A percentile compares a stretch with the other conserved stretches of the same genome.
Evolutionary conservation across 1,140 invertebrate genomes (phyloP).

Genomic region (Odontomachus brunneus): DNA sequence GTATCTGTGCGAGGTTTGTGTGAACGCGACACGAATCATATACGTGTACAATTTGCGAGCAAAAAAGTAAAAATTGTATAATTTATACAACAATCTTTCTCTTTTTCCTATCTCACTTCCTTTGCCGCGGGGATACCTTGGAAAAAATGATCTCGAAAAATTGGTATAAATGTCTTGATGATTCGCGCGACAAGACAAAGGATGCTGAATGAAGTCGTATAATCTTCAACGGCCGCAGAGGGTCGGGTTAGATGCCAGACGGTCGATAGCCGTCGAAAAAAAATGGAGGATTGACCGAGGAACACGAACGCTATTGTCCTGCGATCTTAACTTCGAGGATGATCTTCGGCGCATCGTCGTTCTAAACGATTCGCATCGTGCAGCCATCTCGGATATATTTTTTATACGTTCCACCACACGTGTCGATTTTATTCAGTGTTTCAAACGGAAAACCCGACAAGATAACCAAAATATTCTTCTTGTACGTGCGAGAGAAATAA

Average conservation of each 20-base stretch:
- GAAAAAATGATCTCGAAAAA: conserved; percentile 1
- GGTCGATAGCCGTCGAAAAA: conserved; percentile 62
- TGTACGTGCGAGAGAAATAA: no score
- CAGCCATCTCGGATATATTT: background rate
- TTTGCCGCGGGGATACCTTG: background rate
- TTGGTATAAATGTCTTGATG: conserved; percentile 15
- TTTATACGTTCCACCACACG: no score
- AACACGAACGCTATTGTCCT: conserved; percentile 61
- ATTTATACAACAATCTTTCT: background rate
- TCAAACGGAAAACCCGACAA: no score
- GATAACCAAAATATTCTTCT: no score
- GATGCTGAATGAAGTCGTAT: conserved; percentile 33
- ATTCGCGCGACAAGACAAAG: conserved; percentile 36
- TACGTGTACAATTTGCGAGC: background rate
- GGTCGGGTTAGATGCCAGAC: conserved; percentile 68
- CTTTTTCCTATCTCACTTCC: no score
- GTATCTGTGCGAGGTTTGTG: background rate
- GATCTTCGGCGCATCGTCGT: conserved; percentile 39
- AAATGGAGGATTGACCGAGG: conserved; percentile 50
- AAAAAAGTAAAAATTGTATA: background rate
- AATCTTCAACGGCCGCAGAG: conserved; percentile 14
- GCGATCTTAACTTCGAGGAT: conserved; percentile 60
- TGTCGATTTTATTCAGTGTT: no score
- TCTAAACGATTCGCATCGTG: conserved; percentile 18
- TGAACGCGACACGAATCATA: no score